Conservation (phyloP, 2,888 invertebrate genomes). For the Pristionchus entomophagus region DNA sequence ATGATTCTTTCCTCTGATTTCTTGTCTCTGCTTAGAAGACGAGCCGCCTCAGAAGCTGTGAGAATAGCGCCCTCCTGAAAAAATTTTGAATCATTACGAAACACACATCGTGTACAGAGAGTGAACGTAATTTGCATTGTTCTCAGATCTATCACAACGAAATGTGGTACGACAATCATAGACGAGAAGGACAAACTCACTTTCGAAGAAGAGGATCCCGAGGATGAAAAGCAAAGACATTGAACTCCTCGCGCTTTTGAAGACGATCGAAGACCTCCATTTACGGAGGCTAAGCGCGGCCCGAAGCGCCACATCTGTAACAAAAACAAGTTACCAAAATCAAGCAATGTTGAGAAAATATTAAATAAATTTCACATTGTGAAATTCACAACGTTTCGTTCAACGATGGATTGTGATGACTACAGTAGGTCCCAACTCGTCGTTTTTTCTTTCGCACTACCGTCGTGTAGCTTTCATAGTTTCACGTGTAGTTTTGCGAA, state of each 20-base stretch:
- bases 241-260: conserved; percentile 12
- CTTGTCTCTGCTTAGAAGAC: conserved; percentile 58
- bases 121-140: neutral
- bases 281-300: conserved; percentile 31
- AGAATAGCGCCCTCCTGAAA: conserved; percentile 31
- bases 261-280: conserved; percentile 14
- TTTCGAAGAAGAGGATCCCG: conserved; percentile 35
- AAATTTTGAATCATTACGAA: neutral
- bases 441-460: neutral
- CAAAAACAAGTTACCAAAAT: neutral
- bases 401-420: neutral
- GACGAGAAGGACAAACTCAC: neutral
- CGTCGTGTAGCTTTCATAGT: too few relatives aligned
- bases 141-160: too few relatives aligned
- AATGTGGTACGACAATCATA: too few relatives aligned
- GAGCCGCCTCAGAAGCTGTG: conserved; percentile 26
- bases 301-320: conserved; percentile 46
- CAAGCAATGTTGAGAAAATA: neutral
- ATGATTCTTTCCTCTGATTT: conserved; percentile 61
- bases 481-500: neutral
- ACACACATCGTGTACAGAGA: neutral
- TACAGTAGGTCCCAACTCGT: neutral
- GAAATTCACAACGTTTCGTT: too few relatives aligned
- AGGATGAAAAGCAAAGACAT: conserved; percentile 31
- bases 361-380: neutral